These are phyloP conservation scores for Neotoma lepida DNA, from an alignment of 2,113 vertebrate species.

Conservation along the genomic window DNA sequence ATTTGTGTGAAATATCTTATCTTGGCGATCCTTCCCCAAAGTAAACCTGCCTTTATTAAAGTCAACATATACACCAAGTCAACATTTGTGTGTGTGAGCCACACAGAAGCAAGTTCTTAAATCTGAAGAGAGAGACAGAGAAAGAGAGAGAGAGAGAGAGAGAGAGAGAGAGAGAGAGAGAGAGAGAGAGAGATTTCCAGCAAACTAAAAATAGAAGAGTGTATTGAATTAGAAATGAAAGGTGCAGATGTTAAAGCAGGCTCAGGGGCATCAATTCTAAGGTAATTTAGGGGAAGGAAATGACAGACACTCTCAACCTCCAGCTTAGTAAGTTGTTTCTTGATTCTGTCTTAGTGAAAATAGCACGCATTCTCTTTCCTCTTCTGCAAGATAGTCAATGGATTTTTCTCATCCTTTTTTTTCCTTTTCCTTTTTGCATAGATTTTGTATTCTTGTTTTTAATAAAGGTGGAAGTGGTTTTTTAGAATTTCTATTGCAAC, in stretches of 20 bases:
- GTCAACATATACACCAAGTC: slow-evolving; percentile 16
- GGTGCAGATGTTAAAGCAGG: slow-evolving; percentile 68
- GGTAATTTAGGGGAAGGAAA: slow-evolving; percentile 69
- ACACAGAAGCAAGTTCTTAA: slow-evolving; percentile 23
- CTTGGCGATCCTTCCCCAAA: not conserved
- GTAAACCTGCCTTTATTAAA: slow-evolving; percentile 51
- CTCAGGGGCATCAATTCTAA: slow-evolving; percentile 71
- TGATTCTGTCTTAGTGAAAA: slow-evolving; percentile 71
- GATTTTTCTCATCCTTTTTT: slow-evolving; percentile 63
- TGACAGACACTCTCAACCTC: slow-evolving; percentile 7
- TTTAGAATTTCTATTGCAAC: slow-evolving; percentile 88
- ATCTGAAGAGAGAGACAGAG: slow-evolving; percentile 12
- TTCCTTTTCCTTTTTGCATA: slow-evolving; percentile 77
- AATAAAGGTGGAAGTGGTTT: slow-evolving; percentile 84
- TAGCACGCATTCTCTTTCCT: slow-evolving; percentile 49
- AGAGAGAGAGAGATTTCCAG: slow-evolving; percentile 34
- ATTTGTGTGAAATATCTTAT: not conserved
- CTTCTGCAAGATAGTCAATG: slow-evolving; percentile 27
- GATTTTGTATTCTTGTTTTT: slow-evolving; percentile 82
- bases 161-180: slow-evolving; percentile 10
- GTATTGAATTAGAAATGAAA: slow-evolving; percentile 62
- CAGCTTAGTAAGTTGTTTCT: slow-evolving; percentile 74
- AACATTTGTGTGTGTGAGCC: slow-evolving; percentile 33
- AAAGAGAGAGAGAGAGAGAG: slow-evolving; percentile 7
- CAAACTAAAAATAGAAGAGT: slow-evolving; percentile 63